Base-by-base conservation (phyloP, 2,797 vertebrate species). In the Sebastes hopkinsi region DNA sequence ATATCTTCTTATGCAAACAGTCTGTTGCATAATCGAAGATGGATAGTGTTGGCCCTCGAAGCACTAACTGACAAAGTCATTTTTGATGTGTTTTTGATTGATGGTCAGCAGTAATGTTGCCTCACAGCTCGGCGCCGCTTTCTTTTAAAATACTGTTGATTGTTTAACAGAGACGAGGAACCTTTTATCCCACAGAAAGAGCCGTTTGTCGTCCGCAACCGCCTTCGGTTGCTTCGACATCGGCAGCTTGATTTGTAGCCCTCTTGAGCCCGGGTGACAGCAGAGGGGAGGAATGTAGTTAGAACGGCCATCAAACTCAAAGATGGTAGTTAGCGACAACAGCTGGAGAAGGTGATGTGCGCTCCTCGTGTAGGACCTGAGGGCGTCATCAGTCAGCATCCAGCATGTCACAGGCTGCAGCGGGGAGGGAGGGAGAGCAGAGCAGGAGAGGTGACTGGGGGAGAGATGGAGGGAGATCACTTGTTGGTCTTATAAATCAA, bases 291-390 rank as follows among this genome's bases (percentile, higher is more conserved):
- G 82, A 93, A 95, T 96, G 86, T 76, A 90, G 65, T 94, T 89
- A 92, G 90, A 92, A 92, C 90, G 89, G 76, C 92, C 92, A 89
- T 95, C 93, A 90, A 94, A 92, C 84, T 88, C 83, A 84, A 94
- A 94, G 92, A 92, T 87, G 90, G 92, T 90, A 93, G 89, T 95
- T 94, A 90, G 90, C 84, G 92, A 93, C 88, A 93, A 93, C 95
- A 95, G 93, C 94, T 96, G 93, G 92, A 95, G 86, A 88, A 72
- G 86, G 85, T 80, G 88, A 87, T 92, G 91, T 90, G 82, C 89
- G 87, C 74, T 90, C 81, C 77, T 87, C 62, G 8, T 74, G 77
- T 72, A 50, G 77, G 76, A 88, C 91, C 92, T 92, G 67, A 23
- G 94, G 95, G 91, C 90, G 73, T 81, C 87, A 89, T 96, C 92